Evolutionary conservation across 2,113 vertebrate species (phyloP), one percentile per base, ranked within the genome.

Genomic region (Pygoscelis adeliae): DNA sequence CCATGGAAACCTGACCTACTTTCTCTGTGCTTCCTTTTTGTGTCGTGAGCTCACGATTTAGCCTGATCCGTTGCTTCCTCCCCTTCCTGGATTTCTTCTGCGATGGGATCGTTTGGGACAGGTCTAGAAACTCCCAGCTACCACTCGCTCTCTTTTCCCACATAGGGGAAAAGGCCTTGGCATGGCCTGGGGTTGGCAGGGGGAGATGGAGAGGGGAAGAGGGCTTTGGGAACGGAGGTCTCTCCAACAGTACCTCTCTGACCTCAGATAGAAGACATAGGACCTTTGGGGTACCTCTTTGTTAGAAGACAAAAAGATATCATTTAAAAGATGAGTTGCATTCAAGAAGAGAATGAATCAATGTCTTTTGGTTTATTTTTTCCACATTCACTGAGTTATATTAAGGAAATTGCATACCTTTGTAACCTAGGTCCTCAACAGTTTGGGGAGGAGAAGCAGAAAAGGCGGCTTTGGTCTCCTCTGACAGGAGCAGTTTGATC

Each of bases 41-140:
- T 61, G 38, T 36, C 8, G 2, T 34, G 25, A 93, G 44, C 40
- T 93, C 21, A 5, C 2, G 0, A n/a, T 74, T 81, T 52, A 83
- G 26, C 18, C 40, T 1, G 0, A 23, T 27, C 2, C 0, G 14
- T 61, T 67, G 26, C 66, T 56, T 47, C 55, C 53, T 61, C 47
- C 42, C 26, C 14, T 86, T 80, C 74, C 5, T 13, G 18, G 17
- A 49, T 40, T 61, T 36, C 66, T 92, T 66, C 46, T 69, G 38
- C 1, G 2, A 16, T 0, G 2, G 25, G 18, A 58, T 62, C 2
- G 2, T 67, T 70, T 88, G 27, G 34, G 59, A 32, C 53, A 38
- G 15, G 11, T 67, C 72, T 29, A 50, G 52, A 50, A 76, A 55
- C 16, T 72, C 27, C 4, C 30, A 69, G 10, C 27, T 87, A 30